phyloP scores from a whole-genome alignment of 92 coral and sea anemone species.

The Porites divaricata region DNA sequence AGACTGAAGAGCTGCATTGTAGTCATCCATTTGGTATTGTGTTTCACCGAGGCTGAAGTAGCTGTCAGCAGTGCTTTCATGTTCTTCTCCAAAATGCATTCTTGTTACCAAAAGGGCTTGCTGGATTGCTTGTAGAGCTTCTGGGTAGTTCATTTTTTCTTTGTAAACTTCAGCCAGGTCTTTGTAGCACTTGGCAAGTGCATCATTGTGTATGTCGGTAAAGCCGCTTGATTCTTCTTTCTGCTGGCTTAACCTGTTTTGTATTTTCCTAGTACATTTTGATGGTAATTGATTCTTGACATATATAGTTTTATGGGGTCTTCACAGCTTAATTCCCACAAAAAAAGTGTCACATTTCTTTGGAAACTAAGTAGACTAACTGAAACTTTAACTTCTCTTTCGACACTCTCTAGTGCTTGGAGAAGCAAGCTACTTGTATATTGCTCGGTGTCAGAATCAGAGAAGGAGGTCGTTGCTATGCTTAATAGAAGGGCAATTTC shows the following conservation, averaged over 20 bases:
- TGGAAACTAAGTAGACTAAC: not conserved
- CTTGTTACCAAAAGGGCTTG: no score
- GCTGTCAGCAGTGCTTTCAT: not conserved
- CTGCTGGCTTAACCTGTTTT: not conserved
- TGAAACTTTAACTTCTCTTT: not conserved
- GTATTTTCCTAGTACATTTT: not conserved
- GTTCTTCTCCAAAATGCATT: not conserved
- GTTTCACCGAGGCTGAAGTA: no score
- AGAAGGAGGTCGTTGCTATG: not conserved
- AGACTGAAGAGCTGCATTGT: no score
- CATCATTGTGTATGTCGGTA: not conserved
- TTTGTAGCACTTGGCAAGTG: not conserved
- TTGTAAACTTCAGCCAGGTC: not conserved
- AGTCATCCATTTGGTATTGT: no score
- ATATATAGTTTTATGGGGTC: not conserved
- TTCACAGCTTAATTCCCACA: not conserved
- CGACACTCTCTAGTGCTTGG: not conserved
- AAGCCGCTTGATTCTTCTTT: not conserved
- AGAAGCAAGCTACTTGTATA: not conserved
- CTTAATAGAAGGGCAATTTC: not conserved
- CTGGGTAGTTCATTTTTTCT: no score
- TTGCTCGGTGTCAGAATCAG: not conserved
- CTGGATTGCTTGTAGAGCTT: not conserved
- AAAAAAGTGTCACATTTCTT: fast-evolving
- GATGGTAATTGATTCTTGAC: not conserved